These are phyloP conservation scores for Plutomurus gul DNA, from an alignment of 1,140 invertebrate genomes.

Conservation along the genomic window DNA sequence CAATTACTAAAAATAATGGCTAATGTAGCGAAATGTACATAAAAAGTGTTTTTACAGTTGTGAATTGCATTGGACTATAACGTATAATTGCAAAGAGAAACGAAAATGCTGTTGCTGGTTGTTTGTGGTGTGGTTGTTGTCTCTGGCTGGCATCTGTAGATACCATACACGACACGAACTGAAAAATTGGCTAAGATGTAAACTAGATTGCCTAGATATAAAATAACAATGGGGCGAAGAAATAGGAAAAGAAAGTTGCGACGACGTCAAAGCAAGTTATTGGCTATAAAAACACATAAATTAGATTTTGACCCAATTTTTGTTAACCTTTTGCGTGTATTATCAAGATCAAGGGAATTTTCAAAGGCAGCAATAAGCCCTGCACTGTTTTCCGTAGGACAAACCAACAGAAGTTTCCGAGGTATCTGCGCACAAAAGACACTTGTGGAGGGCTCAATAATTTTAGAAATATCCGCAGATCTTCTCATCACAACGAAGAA, in stretches of 20 bases:
- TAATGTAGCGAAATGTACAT: too few relatives aligned
- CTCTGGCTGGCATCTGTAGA: too few relatives aligned
- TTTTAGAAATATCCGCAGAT: slow-evolving; percentile 33
- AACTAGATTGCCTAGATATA: background rate
- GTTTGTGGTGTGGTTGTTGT: too few relatives aligned
- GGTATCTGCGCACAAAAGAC: slow-evolving; percentile 32
- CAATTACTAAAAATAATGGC: too few relatives aligned
- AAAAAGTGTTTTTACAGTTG: too few relatives aligned
- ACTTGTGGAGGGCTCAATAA: background rate
- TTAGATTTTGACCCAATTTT: background rate
- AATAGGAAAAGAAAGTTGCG: background rate
- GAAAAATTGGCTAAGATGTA: too few relatives aligned
- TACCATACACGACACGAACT: too few relatives aligned
- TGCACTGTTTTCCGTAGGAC: background rate
- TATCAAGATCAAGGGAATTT: background rate
- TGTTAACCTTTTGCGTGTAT: background rate
- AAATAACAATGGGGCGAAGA: background rate
- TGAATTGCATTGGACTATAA: too few relatives aligned
- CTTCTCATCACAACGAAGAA: slow-evolving; percentile 31
- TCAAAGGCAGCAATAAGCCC: background rate
- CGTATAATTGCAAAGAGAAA: too few relatives aligned
- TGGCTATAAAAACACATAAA: background rate
- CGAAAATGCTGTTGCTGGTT: too few relatives aligned
- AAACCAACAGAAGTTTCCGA: background rate
- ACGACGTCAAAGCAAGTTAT: background rate